phyloP scores from a whole-genome alignment of 2,888 invertebrate genomes.

The Acrobasis suavella region DNA sequence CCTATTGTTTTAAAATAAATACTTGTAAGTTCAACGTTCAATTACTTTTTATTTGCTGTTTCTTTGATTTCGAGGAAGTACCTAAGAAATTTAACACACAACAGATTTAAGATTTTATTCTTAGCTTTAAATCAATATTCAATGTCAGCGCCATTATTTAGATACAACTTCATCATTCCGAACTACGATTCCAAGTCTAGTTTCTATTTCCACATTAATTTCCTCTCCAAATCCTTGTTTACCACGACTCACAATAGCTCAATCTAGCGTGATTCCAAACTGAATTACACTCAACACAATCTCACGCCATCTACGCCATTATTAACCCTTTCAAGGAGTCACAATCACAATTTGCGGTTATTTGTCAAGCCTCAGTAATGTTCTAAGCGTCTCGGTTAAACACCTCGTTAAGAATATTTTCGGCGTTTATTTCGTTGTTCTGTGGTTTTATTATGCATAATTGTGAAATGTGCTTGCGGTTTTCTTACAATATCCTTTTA shows the following conservation, averaged over 20 bases:
- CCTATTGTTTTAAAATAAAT: too few relatives aligned
- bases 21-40: too few relatives aligned
- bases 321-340: constrained; percentile 78
- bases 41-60: too few relatives aligned
- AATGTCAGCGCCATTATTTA: background rate
- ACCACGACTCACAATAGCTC: constrained; percentile 65
- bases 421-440: constrained; percentile 57
- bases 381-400: constrained; percentile 51
- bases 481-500: constrained; percentile 28
- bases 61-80: too few relatives aligned
- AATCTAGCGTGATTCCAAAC: constrained; percentile 71
- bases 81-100: too few relatives aligned
- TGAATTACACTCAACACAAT: constrained; percentile 65
- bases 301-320: constrained; percentile 65
- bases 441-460: constrained; percentile 53
- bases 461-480: constrained; percentile 51
- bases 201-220: constrained; percentile 45
- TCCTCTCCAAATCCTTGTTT: constrained; percentile 37
- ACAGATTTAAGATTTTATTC: too few relatives aligned
- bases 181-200: constrained; percentile 6
- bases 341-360: constrained; percentile 79
- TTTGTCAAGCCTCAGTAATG: constrained; percentile 65
- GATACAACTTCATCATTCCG: constrained; percentile 5
- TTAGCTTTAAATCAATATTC: background rate
- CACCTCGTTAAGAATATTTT: constrained; percentile 48